These are phyloP conservation scores for Leptopilina clavipes DNA, from an alignment of 1,140 invertebrate genomes.

Conservation along the genomic window DNA sequence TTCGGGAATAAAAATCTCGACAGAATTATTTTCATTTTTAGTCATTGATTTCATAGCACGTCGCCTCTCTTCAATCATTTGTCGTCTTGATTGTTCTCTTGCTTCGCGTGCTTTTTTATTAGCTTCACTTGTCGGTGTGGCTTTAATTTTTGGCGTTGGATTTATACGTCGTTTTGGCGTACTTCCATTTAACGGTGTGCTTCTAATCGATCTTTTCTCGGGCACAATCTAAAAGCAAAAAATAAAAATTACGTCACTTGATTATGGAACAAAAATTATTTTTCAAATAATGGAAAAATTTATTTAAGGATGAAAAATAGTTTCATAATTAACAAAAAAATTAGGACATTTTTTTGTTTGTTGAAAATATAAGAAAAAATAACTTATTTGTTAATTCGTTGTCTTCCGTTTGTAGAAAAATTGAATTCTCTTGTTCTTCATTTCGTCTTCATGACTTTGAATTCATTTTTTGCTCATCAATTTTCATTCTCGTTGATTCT, in stretches of 20 bases:
- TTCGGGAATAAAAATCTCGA: slow-evolving; percentile 80
- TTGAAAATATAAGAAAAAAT: not conserved
- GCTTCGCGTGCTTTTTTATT: slow-evolving; percentile 76
- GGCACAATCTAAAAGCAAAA: slow-evolving; percentile 51
- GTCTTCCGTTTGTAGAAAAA: not conserved
- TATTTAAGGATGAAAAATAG: too few species aligned
- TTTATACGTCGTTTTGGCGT: slow-evolving; percentile 59
- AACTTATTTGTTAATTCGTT: not conserved
- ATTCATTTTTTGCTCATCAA: too few species aligned
- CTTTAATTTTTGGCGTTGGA: slow-evolving; percentile 70
- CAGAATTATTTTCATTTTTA: slow-evolving; percentile 71
- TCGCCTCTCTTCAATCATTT: slow-evolving; percentile 85
- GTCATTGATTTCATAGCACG: slow-evolving; percentile 78
- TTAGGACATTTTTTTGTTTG: too few species aligned
- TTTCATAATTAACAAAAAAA: too few species aligned
- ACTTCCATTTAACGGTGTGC: slow-evolving; percentile 60
- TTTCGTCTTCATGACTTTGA: too few species aligned
- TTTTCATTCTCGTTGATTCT: too few species aligned
- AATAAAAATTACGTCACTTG: too few species aligned
- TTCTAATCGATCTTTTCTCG: slow-evolving; percentile 51
- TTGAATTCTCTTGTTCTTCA: not conserved
- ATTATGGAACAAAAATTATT: too few species aligned
- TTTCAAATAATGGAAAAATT: too few species aligned
- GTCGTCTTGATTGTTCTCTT: slow-evolving; percentile 85
- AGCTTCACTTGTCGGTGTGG: slow-evolving; percentile 68